Conservation (phyloP, 2,113 vertebrate genomes). For the Mesembrinibis cayennensis region DNA sequence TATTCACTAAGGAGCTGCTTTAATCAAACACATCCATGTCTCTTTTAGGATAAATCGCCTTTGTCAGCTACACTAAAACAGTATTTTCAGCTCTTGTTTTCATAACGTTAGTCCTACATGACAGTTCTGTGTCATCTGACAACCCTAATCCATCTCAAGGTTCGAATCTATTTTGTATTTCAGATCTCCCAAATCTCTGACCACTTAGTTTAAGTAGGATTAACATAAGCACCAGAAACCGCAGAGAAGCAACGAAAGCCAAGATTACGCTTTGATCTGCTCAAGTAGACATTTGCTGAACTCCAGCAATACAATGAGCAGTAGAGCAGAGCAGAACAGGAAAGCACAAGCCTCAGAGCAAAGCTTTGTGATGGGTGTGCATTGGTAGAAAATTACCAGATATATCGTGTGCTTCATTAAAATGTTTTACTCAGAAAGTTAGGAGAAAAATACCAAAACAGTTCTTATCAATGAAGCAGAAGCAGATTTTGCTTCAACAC, state of each 20-base stretch:
- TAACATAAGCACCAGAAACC: conserved; percentile 60
- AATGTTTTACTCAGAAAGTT: not conserved
- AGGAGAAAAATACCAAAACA: not conserved
- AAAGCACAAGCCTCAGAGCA: not conserved
- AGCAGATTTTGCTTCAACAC: not conserved
- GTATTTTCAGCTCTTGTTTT: conserved; percentile 36
- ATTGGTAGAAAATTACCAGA: not conserved
- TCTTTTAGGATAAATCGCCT: conserved; percentile 34
- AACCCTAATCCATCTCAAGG: conserved; percentile 57
- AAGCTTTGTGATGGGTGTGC: not conserved
- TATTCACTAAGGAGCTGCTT: conserved; percentile 31
- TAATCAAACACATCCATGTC: conserved; percentile 37
- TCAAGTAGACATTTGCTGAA: conserved; percentile 66
- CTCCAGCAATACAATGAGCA: not conserved
- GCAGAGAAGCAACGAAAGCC: conserved; percentile 56
- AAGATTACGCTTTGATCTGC: conserved; percentile 68
- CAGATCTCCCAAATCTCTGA: conserved; percentile 63
- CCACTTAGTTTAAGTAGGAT: conserved; percentile 59
- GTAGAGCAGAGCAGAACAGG: not conserved
- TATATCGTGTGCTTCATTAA: not conserved
- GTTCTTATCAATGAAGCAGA: not conserved
- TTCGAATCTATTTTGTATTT: conserved; percentile 64
- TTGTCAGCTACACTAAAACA: conserved; percentile 41
- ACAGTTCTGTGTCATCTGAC: conserved; percentile 55
- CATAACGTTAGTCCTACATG: conserved; percentile 34